Base-by-base conservation (phyloP, 2,888 invertebrate species). In the Trissoscelio sp. region DNA sequence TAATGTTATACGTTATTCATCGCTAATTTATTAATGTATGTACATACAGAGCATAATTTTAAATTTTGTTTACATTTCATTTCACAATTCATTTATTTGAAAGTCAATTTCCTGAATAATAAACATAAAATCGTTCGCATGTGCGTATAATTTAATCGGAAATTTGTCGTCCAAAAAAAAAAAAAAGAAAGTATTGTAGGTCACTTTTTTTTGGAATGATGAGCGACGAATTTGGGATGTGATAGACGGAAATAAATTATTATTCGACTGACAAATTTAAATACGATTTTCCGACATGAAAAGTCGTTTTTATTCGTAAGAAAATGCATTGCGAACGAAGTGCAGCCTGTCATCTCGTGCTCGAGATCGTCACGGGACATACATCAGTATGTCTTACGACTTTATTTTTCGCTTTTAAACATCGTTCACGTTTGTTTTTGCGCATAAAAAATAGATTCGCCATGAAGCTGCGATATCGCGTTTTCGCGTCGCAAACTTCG, bases 371-470 rank as follows among this genome's bases (percentile, higher is more conserved):
- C 46, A 67, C 53, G 22, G 37, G 20, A 58, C 58, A 37, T 67
- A 51, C 58, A 57, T 53, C 39, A 55, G 55, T 22, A 12, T 31
- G 64, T 42, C 64, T 64, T 48, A 55, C 37, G 51, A 72, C 55
- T 67, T 58, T 75, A 58, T 51, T 75, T 67, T 34, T 57, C 66
- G 28, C 57, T 58, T 66, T 66, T 48, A 75, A 57, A 57, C 48
- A 28, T 39, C 57, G 44, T 57, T 70, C 70, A n/a, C 20, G 16
- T 48, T 58, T 70, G 70, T 58, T 70, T 58, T 58, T 58, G 37
- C n/a, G 37, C 57, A 70, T 58, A 58, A 70, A 73, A 53, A 62
- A 53, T 39, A 51, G 22, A 60, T 72, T 72, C 12, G 7, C 42
- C 5, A 24, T 24, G 57, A 60, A 72, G 39, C 9, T 9, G n/a